Evolutionary conservation across 2,888 invertebrate species (phyloP), one percentile per base, ranked within the genome.

Genomic region (Philaethria dido): DNA sequence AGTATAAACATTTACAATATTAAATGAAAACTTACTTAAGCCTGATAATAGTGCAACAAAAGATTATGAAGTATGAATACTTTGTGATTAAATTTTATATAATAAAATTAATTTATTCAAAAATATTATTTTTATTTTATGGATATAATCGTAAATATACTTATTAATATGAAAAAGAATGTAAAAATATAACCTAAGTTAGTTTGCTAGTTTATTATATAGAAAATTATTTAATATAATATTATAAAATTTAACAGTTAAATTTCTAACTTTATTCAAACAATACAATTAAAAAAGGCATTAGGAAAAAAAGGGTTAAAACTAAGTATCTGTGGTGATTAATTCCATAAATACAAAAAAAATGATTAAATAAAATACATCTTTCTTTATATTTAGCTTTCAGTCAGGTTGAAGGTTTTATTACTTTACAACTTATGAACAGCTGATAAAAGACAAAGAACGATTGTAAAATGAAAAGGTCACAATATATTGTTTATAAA

Each of bases 1-100:
- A 29, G 6, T 39, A 39, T 39, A 39, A 55, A 55, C n/a, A 55
- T 55, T 55, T 55, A 55, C 55, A 20, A 39, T 55, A 39, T 22
- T n/a, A 36, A 55, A 55, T 14, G 18, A n/a, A 39, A 39, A 39
- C 55, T 55, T 39, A 20, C 14, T 25, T 6, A 55, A 20, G 55
- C 20, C 39, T 42, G 20, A 20, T 57, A 42, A 22, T 42, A 22
- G 42, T 57, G 8, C 14, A 42, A 16, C 39, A 55, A 57, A 22
- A 18, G 39, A 13, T 57, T 20, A 39, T 57, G 14, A 22, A 39
- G 18, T 20, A 16, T 6, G 20, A 11, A 20, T n/a, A n/a, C n/a
- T n/a, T n/a, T n/a, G n/a, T n/a, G n/a, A n/a, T n/a, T n/a, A n/a
- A n/a, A n/a, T n/a, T n/a, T n/a, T n/a, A n/a, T n/a, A n/a, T n/a